phyloP scores from a whole-genome alignment of 2,113 vertebrate genomes.

The Andinoacara biseriatus region DNA sequence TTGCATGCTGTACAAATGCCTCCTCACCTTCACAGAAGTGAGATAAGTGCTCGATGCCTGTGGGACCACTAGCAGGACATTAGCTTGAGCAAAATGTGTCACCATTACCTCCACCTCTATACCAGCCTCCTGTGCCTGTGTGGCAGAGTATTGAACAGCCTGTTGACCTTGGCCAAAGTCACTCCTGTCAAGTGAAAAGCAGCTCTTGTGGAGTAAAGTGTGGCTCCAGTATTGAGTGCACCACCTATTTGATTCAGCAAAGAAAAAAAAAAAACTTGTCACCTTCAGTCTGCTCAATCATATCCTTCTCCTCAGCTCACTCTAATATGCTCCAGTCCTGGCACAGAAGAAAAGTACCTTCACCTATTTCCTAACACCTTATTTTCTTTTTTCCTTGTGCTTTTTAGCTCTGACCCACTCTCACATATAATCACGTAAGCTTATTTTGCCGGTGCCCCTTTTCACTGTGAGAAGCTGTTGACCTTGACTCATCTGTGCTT shows the following conservation, averaged over 20 bases:
- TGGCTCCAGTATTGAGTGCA: constrained; percentile 40
- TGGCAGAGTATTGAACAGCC: constrained; percentile 28
- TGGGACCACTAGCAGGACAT: neutral
- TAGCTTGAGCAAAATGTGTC: constrained; percentile 3
- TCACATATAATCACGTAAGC: neutral
- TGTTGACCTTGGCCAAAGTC: constrained; percentile 57
- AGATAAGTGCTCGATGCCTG: neutral
- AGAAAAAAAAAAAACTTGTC: constrained; percentile 40
- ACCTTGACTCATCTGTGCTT: neutral
- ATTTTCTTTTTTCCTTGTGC: neutral
- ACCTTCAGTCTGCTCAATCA: constrained; percentile 38
- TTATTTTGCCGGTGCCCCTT: constrained; percentile 5
- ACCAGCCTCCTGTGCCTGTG: constrained; percentile 4
- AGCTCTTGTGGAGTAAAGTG: constrained; percentile 27
- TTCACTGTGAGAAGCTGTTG: neutral
- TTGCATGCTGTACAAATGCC: neutral
- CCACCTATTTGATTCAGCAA: constrained; percentile 35
- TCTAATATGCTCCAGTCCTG: constrained; percentile 11
- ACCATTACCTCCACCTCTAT: neutral
- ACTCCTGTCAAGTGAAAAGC: constrained; percentile 17
- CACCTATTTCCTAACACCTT: constrained; percentile 14
- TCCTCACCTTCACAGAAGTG: neutral
- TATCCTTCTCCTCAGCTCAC: constrained; percentile 8
- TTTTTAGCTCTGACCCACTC: neutral
- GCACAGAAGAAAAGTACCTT: neutral